Conservation (phyloP, 1,140 invertebrate species). For the Drosophila arawakana region DNA sequence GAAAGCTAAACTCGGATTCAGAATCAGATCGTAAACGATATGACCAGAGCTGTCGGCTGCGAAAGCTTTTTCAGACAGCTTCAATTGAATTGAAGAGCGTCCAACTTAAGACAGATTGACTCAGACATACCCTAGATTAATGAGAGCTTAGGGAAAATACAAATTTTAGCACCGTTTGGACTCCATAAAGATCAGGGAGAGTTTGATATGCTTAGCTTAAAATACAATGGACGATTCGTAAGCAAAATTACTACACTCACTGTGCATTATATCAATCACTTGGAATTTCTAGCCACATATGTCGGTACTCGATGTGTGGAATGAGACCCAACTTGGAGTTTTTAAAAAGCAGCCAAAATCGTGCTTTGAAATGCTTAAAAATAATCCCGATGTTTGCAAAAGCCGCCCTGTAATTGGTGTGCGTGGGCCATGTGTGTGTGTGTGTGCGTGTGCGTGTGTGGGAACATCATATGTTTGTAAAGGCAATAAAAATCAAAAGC, state of each 20-base stretch:
- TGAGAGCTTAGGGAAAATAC: background rate
- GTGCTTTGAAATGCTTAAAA: constrained; percentile 32
- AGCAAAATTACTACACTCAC: too few species aligned
- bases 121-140: constrained; percentile 3
- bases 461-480: constrained; percentile 79
- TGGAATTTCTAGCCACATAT: background rate
- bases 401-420: constrained; percentile 43
- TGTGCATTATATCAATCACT: background rate
- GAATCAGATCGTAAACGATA: constrained; percentile 44
- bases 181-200: too few species aligned
- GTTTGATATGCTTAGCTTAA: background rate
- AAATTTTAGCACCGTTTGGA: too few species aligned
- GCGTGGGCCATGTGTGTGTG: constrained; percentile 5
- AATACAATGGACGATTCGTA: background rate
- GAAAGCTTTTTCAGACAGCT: constrained; percentile 8
- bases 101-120: background rate
- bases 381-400: constrained; percentile 58
- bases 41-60: constrained; percentile 11
- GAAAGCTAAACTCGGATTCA: constrained; percentile 23
- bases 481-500: constrained; percentile 83
- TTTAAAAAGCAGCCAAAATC: background rate
- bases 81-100: constrained; percentile 15
- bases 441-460: constrained; percentile 16
- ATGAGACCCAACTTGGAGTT: background rate
- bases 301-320: background rate